Evolutionary conservation across 2,797 vertebrate species (phyloP).

Genomic region (Xiphophorus birchmanni): DNA sequence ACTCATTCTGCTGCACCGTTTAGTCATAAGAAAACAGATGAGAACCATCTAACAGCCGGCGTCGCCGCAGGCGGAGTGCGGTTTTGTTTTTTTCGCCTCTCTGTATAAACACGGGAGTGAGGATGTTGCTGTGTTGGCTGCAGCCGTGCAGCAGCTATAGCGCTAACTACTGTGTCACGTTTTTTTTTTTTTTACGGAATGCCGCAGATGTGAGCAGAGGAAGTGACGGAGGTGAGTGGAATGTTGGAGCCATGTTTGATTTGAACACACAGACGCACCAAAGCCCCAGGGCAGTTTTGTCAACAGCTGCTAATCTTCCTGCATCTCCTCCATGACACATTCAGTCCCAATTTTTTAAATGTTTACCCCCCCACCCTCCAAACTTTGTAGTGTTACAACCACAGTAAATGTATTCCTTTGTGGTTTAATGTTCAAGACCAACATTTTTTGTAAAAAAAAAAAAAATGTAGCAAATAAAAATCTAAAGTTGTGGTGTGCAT

Average conservation of each 20-base stretch:
- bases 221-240: slow-evolving; percentile 96
- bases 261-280: slow-evolving; percentile 17
- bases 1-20: not conserved
- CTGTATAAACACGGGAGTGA: slow-evolving; percentile 6
- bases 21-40: not conserved
- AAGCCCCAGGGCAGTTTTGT: slow-evolving; percentile 22
- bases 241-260: slow-evolving; percentile 72
- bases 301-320: slow-evolving; percentile 46
- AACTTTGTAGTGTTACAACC: not conserved
- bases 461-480: not conserved
- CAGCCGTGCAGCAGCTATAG: slow-evolving; percentile 58
- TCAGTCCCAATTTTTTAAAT: not conserved
- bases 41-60: not conserved
- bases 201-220: slow-evolving; percentile 94
- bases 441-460: not conserved
- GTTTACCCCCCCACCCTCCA: rapidly evolving
- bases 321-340: slow-evolving; percentile 18
- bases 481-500: not conserved
- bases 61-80: not conserved
- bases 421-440: not conserved
- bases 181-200: slow-evolving; percentile 57
- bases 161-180: slow-evolving; percentile 75
- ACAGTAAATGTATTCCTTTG: not conserved
- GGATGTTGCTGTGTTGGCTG: slow-evolving; percentile 39
- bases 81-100: slow-evolving; percentile 4